Evolutionary conservation across 2,888 invertebrate species (phyloP).

Genomic region (Achlya flavicornis): DNA sequence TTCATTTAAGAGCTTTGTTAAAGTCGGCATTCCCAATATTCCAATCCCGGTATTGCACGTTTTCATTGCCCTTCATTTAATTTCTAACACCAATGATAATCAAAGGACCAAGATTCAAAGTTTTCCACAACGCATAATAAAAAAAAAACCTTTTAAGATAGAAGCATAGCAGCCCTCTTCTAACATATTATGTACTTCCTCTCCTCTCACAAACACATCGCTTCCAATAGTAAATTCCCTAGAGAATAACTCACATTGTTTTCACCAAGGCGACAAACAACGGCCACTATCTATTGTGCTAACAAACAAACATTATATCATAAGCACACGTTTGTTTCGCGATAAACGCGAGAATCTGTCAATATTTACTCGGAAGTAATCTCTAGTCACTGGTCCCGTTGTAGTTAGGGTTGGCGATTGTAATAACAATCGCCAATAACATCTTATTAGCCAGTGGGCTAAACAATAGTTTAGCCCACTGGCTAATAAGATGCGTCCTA

Average conservation of each 20-base stretch:
- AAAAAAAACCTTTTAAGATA: not conserved
- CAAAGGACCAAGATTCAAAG: no score
- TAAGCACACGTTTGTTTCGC: constrained; percentile 14
- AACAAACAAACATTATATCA: constrained; percentile 16
- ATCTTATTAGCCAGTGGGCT: no score
- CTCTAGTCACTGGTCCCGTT: constrained; percentile 19
- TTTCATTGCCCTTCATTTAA: no score
- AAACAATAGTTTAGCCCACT: no score
- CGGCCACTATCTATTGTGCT: constrained; percentile 8
- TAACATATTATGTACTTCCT: not conserved
- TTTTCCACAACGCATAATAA: not conserved
- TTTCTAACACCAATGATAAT: no score
- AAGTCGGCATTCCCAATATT: no score
- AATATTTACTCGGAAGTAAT: constrained; percentile 27
- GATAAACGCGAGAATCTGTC: constrained; percentile 15
- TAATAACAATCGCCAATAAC: no score
- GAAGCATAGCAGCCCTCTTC: not conserved
- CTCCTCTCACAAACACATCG: not conserved
- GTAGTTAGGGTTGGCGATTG: not conserved
- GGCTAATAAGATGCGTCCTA: no score
- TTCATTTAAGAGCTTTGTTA: no score
- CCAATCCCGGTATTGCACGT: no score
- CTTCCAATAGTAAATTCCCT: not conserved
- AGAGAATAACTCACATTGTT: constrained; percentile 3
- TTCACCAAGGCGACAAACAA: not conserved